Evolutionary conservation across 2,888 invertebrate genomes (phyloP).

Genomic region (Cremastinae sp.): DNA sequence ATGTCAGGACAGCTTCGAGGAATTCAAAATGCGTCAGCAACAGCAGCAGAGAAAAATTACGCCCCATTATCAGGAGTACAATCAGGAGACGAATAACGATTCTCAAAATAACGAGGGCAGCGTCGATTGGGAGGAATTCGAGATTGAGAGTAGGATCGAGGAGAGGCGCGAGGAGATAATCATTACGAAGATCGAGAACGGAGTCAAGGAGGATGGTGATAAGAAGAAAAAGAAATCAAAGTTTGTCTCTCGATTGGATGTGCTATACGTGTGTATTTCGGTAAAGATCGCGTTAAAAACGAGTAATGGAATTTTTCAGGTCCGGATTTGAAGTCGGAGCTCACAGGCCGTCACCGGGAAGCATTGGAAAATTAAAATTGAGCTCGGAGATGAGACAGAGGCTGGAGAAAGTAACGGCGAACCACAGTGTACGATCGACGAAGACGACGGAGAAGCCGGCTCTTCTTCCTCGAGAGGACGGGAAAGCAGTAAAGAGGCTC

Average conservation of each 20-base stretch:
- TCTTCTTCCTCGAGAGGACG: slow-evolving; percentile 82
- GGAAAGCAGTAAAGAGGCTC: slow-evolving; percentile 88
- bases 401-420: slow-evolving; percentile 93
- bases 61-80: slow-evolving; percentile 83
- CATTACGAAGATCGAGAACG: slow-evolving; percentile 73
- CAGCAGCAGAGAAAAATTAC: slow-evolving; percentile 87
- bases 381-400: slow-evolving; percentile 96
- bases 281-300: too few species aligned
- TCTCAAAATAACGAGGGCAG: slow-evolving; percentile 79
- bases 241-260: slow-evolving; percentile 66
- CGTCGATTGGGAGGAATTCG: slow-evolving; percentile 93
- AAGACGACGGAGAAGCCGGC: slow-evolving; percentile 87
- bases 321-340: slow-evolving; percentile 90
- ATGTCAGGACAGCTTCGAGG: slow-evolving; percentile 90
- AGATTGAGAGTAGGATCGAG: slow-evolving; percentile 83
- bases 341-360: slow-evolving; percentile 90
- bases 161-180: slow-evolving; percentile 71
- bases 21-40: slow-evolving; percentile 92
- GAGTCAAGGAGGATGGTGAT: slow-evolving; percentile 75
- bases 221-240: slow-evolving; percentile 78
- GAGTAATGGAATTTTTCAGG: slow-evolving; percentile 63
- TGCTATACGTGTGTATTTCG: too few species aligned
- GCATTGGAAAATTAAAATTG: slow-evolving; percentile 93
- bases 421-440: slow-evolving; percentile 91
- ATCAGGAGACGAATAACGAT: too few species aligned